These are phyloP conservation scores for Enoplosus armatus DNA, from an alignment of 2,797 vertebrate genomes.

Conservation along the genomic window DNA sequence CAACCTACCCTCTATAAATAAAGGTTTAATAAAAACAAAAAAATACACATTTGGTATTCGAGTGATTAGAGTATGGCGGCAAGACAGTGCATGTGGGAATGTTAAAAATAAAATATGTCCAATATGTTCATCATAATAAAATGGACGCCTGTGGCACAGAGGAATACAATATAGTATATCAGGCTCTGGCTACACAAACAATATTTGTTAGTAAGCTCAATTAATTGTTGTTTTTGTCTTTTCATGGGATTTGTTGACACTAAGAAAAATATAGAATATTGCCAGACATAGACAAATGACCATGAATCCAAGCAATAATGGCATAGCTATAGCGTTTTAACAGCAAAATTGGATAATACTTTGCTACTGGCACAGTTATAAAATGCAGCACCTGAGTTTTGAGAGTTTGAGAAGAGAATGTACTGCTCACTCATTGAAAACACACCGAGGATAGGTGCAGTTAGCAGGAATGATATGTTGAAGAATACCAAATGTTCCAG, in stretches of 20 bases:
- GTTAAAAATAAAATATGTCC: background rate
- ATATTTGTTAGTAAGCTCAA: background rate
- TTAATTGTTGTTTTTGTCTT: background rate
- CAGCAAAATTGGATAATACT: background rate
- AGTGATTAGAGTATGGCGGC: background rate
- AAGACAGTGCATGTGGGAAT: background rate
- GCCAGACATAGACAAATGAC: background rate
- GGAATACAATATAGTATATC: background rate
- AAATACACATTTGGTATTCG: background rate
- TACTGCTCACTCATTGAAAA: conserved; percentile 48
- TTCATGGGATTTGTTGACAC: background rate
- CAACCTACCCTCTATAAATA: background rate
- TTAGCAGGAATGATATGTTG: conserved; percentile 59
- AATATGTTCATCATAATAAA: background rate
- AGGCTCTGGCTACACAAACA: too few species aligned
- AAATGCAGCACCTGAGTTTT: conserved; percentile 6
- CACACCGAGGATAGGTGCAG: conserved; percentile 53
- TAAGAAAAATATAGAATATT: background rate
- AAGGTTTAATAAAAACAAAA: background rate
- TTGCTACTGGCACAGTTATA: conserved; percentile 13
- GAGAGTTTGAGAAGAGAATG: conserved; percentile 43
- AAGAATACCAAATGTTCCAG: conserved; percentile 70
- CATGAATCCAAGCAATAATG: background rate
- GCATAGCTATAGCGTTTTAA: background rate
- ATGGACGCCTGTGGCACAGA: background rate